Evolutionary conservation across 1,140 invertebrate genomes (phyloP).

Genomic region (Probaryconus sp.): DNA sequence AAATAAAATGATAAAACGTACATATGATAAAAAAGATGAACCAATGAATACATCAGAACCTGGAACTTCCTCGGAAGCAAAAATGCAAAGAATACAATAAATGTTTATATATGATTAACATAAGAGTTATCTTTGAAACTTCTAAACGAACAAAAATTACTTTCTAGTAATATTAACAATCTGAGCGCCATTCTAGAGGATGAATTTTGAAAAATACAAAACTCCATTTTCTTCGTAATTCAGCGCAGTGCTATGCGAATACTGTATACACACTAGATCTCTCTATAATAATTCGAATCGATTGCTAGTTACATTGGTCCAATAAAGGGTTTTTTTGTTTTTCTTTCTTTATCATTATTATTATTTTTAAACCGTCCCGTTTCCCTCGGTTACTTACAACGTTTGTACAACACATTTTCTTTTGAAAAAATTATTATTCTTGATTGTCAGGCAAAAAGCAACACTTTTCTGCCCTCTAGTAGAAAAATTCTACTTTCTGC

Average conservation of each 20-base stretch:
- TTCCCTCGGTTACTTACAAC: conserved; percentile 30
- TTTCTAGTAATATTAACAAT: too few relatives aligned
- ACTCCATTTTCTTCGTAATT: not conserved
- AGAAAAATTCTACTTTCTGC: conserved; percentile 6
- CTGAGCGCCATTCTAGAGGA: not conserved
- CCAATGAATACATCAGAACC: too few relatives aligned
- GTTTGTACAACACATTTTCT: conserved; percentile 37
- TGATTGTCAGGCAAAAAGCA: too few relatives aligned
- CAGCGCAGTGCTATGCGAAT: conserved; percentile 33
- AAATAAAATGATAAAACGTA: too few relatives aligned
- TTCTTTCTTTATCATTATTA: conserved; percentile 33
- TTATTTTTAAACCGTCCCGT: conserved; percentile 37
- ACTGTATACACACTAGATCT: conserved; percentile 60
- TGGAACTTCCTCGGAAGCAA: too few relatives aligned
- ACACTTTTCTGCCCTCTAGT: too few relatives aligned
- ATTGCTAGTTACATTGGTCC: conserved; percentile 74
- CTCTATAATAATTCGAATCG: conserved; percentile 63
- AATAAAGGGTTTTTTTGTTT: conserved; percentile 65
- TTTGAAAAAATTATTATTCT: too few relatives aligned
- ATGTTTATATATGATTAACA: too few relatives aligned
- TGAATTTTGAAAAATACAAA: not conserved
- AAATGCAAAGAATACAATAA: too few relatives aligned
- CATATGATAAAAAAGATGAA: too few relatives aligned
- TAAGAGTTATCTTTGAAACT: too few relatives aligned
- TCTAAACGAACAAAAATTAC: too few relatives aligned